Evolutionary conservation across 2,113 vertebrate genomes (phyloP), one percentile per base, ranked within the genome.

Genomic region (Ailurus styani): DNA sequence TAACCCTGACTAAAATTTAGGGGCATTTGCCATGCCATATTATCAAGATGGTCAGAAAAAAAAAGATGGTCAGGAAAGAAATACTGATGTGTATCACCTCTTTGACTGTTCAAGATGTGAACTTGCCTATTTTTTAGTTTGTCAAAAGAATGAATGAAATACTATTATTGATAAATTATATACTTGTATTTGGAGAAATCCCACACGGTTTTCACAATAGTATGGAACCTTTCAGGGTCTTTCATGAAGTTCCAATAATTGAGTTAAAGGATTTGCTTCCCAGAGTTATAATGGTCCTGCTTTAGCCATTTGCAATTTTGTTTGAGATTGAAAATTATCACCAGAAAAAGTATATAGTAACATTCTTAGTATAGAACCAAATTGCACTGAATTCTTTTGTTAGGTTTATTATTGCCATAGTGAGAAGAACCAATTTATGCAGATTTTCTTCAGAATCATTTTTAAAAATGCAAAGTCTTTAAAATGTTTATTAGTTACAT

Each of bases 121-220:
- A 99, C 97, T 98, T 99, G 98, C 98, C 98, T 99, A 98, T 98
- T 99, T 99, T 99, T 97, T 98, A 99, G 97, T 98, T 97, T 98
- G 31, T 86, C 62, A 93, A 96, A 52, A 96, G 40, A 91, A 57
- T 75, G 27, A 86, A 73, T 78, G 90, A 96, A 96, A 83, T 97
- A 95, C 93, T 98, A 97, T 98, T 98, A 98, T 97, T 97, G 95
- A 98, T 98, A 98, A 99, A 97, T 98, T 98, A 98, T 98, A 99
- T 98, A 98, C 99, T 99, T 99, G 83, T 98, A 98, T 98, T 98
- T 98, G 96, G 81, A 98, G 55, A 95, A 98, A 98, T 98, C 96
- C 96, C 97, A 94, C 96, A 96, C 97, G 91, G 70, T 92, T 97
- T 97, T 95, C 88, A 62, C 86, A 97, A 84, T 20, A 89, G 60